These are phyloP conservation scores for Aradophagus sp. DNA, from an alignment of 1,140 invertebrate genomes.

Conservation along the genomic window DNA sequence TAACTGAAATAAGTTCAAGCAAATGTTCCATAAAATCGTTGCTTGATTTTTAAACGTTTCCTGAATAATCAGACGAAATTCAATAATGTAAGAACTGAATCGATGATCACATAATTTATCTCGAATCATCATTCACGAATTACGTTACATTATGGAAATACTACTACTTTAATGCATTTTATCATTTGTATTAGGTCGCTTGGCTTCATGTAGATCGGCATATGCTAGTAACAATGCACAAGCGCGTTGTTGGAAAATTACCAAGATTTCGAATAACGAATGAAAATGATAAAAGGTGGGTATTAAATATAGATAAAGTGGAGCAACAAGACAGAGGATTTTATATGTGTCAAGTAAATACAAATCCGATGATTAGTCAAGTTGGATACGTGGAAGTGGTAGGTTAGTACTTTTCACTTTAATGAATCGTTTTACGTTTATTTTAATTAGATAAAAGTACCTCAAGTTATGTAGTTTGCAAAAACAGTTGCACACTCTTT, in stretches of 20 bases:
- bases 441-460: no score
- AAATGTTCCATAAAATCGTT: no score
- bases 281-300: conserved; percentile 93
- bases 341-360: conserved; percentile 96
- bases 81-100: no score
- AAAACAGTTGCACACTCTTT: not conserved
- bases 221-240: conserved; percentile 93
- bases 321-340: conserved; percentile 92
- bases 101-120: no score
- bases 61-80: no score
- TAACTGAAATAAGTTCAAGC: no score
- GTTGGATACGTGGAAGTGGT: conserved; percentile 95
- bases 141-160: no score
- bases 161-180: conserved; percentile 1
- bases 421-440: no score
- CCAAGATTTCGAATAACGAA: conserved; percentile 91
- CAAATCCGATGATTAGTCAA: conserved; percentile 96
- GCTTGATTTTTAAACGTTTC: no score
- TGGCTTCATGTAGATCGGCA: conserved; percentile 96
- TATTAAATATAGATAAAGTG: conserved; percentile 89
- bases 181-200: conserved; percentile 81
- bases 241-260: conserved; percentile 90
- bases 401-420: conserved; percentile 79
- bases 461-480: no score
- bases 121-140: no score